Conservation (phyloP, 1,140 invertebrate species). For the Trinorchestia longiramus region DNA sequence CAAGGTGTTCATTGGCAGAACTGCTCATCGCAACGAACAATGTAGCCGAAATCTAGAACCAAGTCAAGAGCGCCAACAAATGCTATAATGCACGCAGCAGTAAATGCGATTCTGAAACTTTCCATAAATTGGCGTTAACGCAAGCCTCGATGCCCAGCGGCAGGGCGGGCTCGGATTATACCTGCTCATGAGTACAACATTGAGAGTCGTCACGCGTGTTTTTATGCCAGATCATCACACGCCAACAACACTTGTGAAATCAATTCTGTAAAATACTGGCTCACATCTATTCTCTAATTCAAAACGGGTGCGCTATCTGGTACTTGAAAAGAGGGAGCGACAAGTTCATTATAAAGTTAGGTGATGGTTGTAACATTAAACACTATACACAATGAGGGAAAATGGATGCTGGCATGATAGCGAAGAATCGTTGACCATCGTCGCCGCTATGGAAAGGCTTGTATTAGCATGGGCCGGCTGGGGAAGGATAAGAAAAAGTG, state of each 20-base stretch:
- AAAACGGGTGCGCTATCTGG: not conserved
- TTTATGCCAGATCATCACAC: not conserved
- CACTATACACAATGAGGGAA: not conserved
- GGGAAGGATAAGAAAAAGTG: slow-evolving; percentile 1
- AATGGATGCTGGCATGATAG: not conserved
- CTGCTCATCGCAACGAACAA: not conserved
- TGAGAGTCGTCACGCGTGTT: not conserved
- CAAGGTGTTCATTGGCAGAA: not conserved
- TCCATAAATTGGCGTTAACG: not conserved
- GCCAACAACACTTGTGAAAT: not conserved
- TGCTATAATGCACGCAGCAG: not conserved
- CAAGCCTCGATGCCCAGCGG: not conserved
- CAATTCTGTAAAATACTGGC: not conserved
- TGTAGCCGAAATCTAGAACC: not conserved
- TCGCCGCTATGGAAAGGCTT: not conserved
- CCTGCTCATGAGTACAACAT: not conserved
- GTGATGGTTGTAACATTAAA: not conserved
- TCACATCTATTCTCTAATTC: not conserved
- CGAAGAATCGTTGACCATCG: not conserved
- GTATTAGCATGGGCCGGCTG: not conserved
- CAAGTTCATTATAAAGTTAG: not conserved
- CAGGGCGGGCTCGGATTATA: not conserved
- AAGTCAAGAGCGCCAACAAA: not conserved
- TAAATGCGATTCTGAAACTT: not conserved
- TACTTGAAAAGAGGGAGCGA: not conserved